Evolutionary conservation across 2,113 vertebrate species (phyloP).

Genomic region (Furnarius figulus): DNA sequence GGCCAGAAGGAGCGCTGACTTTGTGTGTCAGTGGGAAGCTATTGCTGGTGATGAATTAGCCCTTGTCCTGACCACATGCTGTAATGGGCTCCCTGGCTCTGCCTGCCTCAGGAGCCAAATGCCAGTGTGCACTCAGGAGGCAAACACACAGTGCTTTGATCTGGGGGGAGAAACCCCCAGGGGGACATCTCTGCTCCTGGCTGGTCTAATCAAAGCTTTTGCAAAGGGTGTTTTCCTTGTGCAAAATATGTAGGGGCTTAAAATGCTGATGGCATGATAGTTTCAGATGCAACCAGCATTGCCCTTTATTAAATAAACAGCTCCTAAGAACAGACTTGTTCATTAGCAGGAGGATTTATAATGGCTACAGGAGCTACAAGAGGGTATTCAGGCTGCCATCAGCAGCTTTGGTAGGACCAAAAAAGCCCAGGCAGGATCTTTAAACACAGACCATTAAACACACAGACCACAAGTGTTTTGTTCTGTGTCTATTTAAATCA

Average conservation of each 20-base stretch:
- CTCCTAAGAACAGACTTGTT: neutral
- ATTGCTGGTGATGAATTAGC: neutral
- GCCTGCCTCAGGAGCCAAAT: neutral
- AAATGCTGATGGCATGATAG: accelerated
- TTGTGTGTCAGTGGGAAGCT: conserved; percentile 19
- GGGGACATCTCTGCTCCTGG: neutral
- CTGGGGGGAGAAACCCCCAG: neutral
- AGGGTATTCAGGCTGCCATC: neutral
- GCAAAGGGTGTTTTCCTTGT: neutral
- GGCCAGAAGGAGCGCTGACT: neutral
- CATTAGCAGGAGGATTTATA: neutral
- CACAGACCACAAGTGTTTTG: neutral
- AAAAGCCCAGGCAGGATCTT: neutral
- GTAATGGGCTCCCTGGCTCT: neutral
- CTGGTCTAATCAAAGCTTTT: neutral
- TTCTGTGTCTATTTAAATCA: neutral
- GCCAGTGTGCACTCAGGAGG: neutral
- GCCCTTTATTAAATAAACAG: neutral
- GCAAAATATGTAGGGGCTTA: neutral
- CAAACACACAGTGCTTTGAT: neutral
- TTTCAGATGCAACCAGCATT: neutral
- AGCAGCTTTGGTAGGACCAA: neutral
- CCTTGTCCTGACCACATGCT: neutral
- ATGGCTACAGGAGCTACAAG: neutral
- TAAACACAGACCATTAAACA: neutral